A percentile compares a stretch with the other conserved stretches of the same genome.
These are phyloP conservation scores for Acestrorhynchus altus DNA, from an alignment of 2,797 vertebrate genomes.

Conservation along the genomic window DNA sequence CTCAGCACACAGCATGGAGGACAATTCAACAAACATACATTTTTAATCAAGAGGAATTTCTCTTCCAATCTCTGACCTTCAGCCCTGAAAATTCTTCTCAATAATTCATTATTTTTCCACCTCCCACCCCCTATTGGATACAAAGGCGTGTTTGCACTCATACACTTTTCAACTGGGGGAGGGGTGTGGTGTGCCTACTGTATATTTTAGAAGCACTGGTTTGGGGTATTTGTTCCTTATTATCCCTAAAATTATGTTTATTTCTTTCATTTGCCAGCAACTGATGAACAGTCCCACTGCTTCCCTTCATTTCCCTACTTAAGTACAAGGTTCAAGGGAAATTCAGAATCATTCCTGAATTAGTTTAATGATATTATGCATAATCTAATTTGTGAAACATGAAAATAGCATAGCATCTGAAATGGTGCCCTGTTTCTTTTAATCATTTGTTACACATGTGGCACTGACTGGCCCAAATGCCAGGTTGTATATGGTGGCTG, in stretches of 20 bases:
- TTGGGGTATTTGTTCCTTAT: not conserved
- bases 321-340: not conserved
- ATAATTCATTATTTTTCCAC: conserved; percentile 78
- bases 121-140: conserved; percentile 60
- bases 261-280: conserved; percentile 2
- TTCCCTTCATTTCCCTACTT: not conserved
- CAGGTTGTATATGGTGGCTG: conserved; percentile 54
- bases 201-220: conserved; percentile 2
- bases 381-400: conserved; percentile 11
- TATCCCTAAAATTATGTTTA: not conserved
- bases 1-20: conserved; percentile 65
- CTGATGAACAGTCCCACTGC: conserved; percentile 16
- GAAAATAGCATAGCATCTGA: not conserved
- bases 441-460: conserved; percentile 68
- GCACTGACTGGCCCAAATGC: conserved; percentile 56
- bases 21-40: conserved; percentile 82
- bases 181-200: not conserved
- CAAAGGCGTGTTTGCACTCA: conserved; percentile 19
- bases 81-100: conserved; percentile 80
- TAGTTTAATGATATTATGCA: conserved; percentile 11
- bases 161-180: conserved; percentile 15
- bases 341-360: not conserved
- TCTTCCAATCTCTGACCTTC: conserved; percentile 78
- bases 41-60: conserved; percentile 76
- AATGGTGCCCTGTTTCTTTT: conserved; percentile 42